These are phyloP conservation scores for Drosophila pruinosa DNA, from an alignment of 1,140 invertebrate species.

Conservation along the genomic window DNA sequence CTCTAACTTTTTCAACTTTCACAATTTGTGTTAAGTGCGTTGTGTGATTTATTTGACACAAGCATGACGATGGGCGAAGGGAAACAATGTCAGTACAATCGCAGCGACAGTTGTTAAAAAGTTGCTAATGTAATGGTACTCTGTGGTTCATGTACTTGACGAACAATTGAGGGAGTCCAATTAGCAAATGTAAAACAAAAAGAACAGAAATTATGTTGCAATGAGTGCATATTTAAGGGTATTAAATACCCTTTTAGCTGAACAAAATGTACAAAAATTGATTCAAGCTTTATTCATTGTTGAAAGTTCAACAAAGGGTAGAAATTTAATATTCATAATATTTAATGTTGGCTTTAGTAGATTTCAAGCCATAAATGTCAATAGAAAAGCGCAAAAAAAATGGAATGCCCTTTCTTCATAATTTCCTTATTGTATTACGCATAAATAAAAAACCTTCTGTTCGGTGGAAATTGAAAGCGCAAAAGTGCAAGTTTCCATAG, in stretches of 20 bases:
- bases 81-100: not conserved
- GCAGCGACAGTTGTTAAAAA: slow-evolving; percentile 5
- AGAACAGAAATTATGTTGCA: not conserved
- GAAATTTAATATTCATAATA: not conserved
- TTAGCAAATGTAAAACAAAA: not conserved
- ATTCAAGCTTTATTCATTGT: too few relatives aligned
- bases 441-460: not conserved
- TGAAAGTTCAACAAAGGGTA: too few relatives aligned
- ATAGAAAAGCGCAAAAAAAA: not conserved
- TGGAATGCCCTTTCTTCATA: not conserved
- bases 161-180: not conserved
- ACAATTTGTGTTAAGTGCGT: slow-evolving; percentile 74
- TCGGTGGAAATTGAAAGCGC: not conserved
- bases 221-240: not conserved
- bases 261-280: too few relatives aligned
- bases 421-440: not conserved
- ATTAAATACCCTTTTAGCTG: too few relatives aligned
- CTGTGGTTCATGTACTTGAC: slow-evolving; percentile 2
- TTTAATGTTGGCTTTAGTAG: not conserved
- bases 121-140: slow-evolving; percentile 20
- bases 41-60: slow-evolving; percentile 60
- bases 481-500: not conserved
- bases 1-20: slow-evolving; percentile 73
- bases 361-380: not conserved
- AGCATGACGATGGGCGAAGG: not conserved